Percentiles rank a stretch among this genome's conserved stretches.
Conservation (phyloP, 2,797 vertebrate genomes). For the Delichon dasypus region DNA sequence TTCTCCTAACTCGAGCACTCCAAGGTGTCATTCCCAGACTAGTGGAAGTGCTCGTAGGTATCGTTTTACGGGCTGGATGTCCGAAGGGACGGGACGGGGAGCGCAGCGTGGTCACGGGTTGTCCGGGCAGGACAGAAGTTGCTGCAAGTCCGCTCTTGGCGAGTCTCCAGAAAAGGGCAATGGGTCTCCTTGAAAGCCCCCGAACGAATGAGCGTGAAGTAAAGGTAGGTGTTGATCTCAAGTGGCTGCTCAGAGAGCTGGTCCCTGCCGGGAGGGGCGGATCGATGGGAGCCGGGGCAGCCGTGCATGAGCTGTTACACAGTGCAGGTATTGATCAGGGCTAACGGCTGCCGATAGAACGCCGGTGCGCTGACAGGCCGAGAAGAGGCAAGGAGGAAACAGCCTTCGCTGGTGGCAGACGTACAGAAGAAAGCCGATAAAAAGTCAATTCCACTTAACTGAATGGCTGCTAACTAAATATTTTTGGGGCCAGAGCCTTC, state of each 20-base stretch:
- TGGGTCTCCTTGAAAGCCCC: constrained; percentile 32
- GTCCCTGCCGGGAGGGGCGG: constrained; percentile 87
- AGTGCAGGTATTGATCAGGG: constrained; percentile 90
- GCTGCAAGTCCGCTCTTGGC: background rate
- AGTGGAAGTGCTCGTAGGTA: background rate
- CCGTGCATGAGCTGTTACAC: constrained; percentile 84
- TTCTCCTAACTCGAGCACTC: background rate
- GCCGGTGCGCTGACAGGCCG: constrained; percentile 86
- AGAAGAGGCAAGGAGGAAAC: constrained; percentile 82
- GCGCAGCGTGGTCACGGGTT: background rate
- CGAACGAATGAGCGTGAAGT: constrained; percentile 65
- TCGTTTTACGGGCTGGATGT: background rate
- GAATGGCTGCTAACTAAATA: constrained; percentile 98
- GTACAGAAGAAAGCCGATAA: constrained; percentile 81
- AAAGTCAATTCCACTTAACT: constrained; percentile 98
- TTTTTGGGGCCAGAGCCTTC: constrained; percentile 81
- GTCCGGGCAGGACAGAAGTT: background rate
- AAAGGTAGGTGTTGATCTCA: constrained; percentile 66
- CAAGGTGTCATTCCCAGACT: background rate
- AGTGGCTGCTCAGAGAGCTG: constrained; percentile 61
- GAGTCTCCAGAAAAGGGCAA: background rate
- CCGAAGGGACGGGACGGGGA: background rate
- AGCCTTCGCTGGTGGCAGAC: constrained; percentile 88
- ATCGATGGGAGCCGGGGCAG: constrained; percentile 86
- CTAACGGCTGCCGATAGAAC: constrained; percentile 91